These are phyloP conservation scores for Florisuga fusca DNA, from an alignment of 2,797 vertebrate genomes.

Conservation along the genomic window DNA sequence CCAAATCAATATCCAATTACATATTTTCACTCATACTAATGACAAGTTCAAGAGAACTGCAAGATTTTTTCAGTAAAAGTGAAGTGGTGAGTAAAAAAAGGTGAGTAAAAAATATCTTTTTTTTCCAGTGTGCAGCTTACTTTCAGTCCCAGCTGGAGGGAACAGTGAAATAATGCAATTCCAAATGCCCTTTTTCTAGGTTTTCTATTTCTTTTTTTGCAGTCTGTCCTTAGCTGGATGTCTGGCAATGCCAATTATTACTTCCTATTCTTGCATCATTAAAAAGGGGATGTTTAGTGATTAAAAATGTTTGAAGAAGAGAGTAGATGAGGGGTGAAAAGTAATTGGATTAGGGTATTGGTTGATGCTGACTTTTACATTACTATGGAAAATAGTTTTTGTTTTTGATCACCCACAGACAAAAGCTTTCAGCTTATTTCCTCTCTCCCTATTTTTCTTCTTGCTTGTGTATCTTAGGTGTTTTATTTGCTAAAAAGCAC, in stretches of 20 bases:
- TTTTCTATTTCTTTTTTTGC: background rate
- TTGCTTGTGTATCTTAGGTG: background rate
- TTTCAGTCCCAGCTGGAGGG: background rate
- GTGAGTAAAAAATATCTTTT: background rate
- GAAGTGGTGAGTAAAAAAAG: background rate
- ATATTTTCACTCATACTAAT: background rate
- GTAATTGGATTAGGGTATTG: background rate
- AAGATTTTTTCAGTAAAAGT: background rate
- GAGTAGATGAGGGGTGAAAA: background rate
- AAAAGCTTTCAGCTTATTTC: background rate
- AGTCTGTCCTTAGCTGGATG: background rate
- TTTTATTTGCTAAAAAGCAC: background rate
- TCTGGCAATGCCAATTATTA: background rate
- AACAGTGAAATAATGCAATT: background rate
- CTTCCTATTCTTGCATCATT: background rate
- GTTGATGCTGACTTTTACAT: background rate
- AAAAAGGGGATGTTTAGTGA: background rate
- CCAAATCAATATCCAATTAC: background rate
- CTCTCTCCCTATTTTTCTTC: background rate
- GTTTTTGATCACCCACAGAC: background rate
- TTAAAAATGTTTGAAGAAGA: background rate
- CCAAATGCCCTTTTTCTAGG: background rate
- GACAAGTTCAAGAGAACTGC: background rate
- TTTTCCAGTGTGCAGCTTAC: background rate
- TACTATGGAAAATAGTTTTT: background rate